Evolutionary conservation across 2,888 invertebrate species (phyloP).

Genomic region (Spilarctia lutea): DNA sequence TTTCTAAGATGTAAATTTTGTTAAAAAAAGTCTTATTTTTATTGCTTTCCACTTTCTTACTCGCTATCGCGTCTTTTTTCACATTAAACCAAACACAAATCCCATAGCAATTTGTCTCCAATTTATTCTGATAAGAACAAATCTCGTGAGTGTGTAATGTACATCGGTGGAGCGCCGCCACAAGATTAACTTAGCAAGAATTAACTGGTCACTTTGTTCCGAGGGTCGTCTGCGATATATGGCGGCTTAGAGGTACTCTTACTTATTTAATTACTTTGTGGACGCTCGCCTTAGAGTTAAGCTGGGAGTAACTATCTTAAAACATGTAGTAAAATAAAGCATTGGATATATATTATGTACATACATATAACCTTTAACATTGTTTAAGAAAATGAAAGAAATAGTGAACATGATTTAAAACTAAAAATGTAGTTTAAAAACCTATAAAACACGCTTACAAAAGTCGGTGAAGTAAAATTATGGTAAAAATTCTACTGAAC

Average conservation of each 20-base stretch:
- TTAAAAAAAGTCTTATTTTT: no score
- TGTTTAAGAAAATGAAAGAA: neutral
- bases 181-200: slow-evolving; percentile 19
- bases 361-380: neutral
- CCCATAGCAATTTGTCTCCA: slow-evolving; percentile 70
- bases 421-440: no score
- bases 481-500: no score
- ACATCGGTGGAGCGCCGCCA: slow-evolving; percentile 8
- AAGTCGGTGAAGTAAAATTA: no score
- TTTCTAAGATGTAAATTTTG: no score
- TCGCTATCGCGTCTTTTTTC: slow-evolving; percentile 3
- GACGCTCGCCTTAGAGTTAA: neutral
- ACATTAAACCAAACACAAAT: slow-evolving; percentile 26
- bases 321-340: neutral
- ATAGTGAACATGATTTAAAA: neutral
- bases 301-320: neutral
- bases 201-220: slow-evolving; percentile 17
- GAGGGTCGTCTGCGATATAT: slow-evolving; percentile 11
- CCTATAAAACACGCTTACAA: no score
- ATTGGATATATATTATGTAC: no score
- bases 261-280: slow-evolving; percentile 12
- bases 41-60: no score
- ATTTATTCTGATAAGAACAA: slow-evolving; percentile 69
- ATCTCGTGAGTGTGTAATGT: slow-evolving; percentile 55
- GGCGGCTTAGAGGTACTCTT: neutral